Conservation (phyloP, 1,140 invertebrate species). For the Eueides isabella region DNA sequence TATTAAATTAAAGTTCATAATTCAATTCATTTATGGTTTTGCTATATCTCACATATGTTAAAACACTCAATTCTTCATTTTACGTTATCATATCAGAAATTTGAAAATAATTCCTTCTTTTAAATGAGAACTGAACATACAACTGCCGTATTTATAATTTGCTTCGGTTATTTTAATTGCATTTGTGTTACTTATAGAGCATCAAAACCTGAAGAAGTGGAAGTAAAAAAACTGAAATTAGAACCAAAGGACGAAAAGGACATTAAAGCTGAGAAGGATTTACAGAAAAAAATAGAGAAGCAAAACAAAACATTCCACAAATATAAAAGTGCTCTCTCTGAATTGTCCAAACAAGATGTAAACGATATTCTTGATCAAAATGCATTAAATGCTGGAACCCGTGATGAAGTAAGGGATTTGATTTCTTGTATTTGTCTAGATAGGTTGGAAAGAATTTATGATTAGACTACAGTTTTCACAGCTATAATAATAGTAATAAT, state of each 20-base stretch:
- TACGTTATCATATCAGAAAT: too few relatives aligned
- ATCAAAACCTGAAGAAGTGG: constrained; percentile 83
- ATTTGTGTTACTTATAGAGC: constrained; percentile 55
- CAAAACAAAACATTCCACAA: constrained; percentile 93
- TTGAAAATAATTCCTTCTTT: too few relatives aligned
- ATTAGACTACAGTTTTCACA: too few relatives aligned
- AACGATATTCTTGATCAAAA: constrained; percentile 88
- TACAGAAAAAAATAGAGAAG: constrained; percentile 84
- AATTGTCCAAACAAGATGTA: constrained; percentile 85
- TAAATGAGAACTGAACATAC: too few relatives aligned
- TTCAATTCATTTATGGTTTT: too few relatives aligned
- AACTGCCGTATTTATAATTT: too few relatives aligned
- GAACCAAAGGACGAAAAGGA: constrained; percentile 84
- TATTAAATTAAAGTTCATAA: too few relatives aligned
- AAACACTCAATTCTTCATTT: too few relatives aligned
- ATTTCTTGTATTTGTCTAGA: not conserved
- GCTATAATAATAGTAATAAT: too few relatives aligned
- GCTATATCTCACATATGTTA: too few relatives aligned
- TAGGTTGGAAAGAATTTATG: too few relatives aligned
- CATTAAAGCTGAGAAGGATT: constrained; percentile 72
- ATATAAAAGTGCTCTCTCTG: constrained; percentile 83
- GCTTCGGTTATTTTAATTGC: too few relatives aligned
- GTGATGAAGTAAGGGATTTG: constrained; percentile 82
- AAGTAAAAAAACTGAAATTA: constrained; percentile 87
- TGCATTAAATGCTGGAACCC: constrained; percentile 85